phyloP scores from a whole-genome alignment of 2,113 vertebrate genomes.

The Nesoenas mayeri region DNA sequence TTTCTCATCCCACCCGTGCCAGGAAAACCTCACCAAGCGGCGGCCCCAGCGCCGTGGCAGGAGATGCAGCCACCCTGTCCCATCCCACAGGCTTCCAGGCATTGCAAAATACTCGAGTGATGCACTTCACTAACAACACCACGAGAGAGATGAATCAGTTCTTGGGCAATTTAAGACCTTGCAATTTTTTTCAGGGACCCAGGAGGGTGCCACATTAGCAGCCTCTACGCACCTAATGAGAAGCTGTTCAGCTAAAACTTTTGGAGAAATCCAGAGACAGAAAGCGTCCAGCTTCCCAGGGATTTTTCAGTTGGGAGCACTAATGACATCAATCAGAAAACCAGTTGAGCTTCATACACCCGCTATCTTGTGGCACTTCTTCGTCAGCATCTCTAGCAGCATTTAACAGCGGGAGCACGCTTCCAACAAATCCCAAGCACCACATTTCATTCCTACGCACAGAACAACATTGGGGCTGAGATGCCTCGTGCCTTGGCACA shows the following conservation, averaged over 20 bases:
- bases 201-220: background rate
- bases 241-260: conserved; percentile 1
- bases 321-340: conserved; percentile 10
- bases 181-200: background rate
- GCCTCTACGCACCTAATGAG: background rate
- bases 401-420: background rate
- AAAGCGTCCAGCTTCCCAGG: background rate
- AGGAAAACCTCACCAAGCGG: background rate
- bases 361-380: background rate
- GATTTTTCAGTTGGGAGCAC: background rate
- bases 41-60: rapidly evolving
- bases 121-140: background rate
- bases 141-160: background rate
- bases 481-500: background rate
- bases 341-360: background rate
- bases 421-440: background rate
- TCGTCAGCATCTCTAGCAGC: background rate
- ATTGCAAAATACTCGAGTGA: rapidly evolving
- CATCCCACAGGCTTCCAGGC: background rate
- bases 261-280: background rate
- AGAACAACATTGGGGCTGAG: background rate
- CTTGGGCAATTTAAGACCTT: background rate
- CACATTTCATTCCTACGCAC: background rate
- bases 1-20: background rate
- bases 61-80: background rate